phyloP scores from a whole-genome alignment of 2,113 vertebrate species.

The Epinephelus moara region DNA sequence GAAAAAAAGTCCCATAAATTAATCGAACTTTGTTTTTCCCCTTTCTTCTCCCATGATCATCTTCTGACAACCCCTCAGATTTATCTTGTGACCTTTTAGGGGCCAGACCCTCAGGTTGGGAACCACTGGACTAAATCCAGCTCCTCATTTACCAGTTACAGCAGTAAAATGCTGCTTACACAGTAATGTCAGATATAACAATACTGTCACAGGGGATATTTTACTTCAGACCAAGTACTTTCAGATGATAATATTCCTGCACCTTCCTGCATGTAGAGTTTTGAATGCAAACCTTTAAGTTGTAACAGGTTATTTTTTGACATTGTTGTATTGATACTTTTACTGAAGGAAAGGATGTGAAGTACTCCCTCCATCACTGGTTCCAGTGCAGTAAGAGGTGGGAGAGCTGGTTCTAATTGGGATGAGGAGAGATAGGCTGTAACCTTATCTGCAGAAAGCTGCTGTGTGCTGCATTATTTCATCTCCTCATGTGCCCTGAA shows the following conservation, averaged over 20 bases:
- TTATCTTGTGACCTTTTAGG: not conserved
- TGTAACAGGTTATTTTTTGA: not conserved
- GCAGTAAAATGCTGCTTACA: not conserved
- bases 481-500: constrained; percentile 69
- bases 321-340: not conserved
- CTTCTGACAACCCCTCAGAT: not conserved
- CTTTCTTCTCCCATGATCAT: not conserved
- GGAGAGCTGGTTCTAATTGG: constrained; percentile 74
- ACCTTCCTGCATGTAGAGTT: not conserved
- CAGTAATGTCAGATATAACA: not conserved
- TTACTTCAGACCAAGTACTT: not conserved
- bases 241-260: not conserved
- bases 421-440: constrained; percentile 70
- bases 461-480: constrained; percentile 77
- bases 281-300: not conserved
- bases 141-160: not conserved
- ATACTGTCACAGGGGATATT: not conserved
- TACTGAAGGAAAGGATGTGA: not conserved
- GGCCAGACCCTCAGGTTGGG: not conserved
- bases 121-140: not conserved
- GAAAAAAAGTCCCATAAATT: not conserved
- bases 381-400: constrained; percentile 42
- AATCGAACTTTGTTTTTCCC: not conserved
- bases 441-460: constrained; percentile 73
- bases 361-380: not conserved